Percentiles rank a stretch among this genome's conserved stretches.
phyloP scores from a whole-genome alignment of 37 sponge, comb jelly and placozoan species.

The Lycopodina hypogea region DNA sequence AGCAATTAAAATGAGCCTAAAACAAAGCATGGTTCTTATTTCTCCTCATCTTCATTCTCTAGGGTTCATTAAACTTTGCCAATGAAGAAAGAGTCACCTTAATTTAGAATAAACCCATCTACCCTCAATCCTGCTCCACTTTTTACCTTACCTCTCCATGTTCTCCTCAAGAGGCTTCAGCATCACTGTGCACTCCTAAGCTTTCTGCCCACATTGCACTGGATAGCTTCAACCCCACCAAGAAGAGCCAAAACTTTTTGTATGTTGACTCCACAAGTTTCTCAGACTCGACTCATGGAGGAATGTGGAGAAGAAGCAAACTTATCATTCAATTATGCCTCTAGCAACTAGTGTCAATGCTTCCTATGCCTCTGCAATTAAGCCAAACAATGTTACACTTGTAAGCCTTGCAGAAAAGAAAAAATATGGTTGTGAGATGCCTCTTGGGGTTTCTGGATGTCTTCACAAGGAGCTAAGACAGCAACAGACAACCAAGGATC shows the following conservation, averaged over 20 bases:
- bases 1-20: conserved; percentile 15
- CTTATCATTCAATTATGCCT: too few relatives aligned
- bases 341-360: too few relatives aligned
- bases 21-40: background rate
- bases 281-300: too few relatives aligned
- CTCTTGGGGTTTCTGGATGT: background rate
- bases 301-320: too few relatives aligned
- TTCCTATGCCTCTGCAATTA: too few relatives aligned
- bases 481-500: background rate
- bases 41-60: background rate
- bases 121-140: background rate
- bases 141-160: conserved; percentile 2
- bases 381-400: background rate
- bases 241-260: background rate
- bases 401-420: background rate
- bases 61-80: background rate
- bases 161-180: background rate
- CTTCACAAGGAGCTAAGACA: background rate
- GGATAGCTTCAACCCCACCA: background rate
- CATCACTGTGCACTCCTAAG: background rate
- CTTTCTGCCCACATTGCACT: background rate
- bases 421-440: background rate
- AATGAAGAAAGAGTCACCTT: too few relatives aligned
- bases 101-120: background rate
- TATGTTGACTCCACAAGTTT: too few relatives aligned